Evolutionary conservation across 2,113 vertebrate species (phyloP).

Genomic region (Rhea americana): DNA sequence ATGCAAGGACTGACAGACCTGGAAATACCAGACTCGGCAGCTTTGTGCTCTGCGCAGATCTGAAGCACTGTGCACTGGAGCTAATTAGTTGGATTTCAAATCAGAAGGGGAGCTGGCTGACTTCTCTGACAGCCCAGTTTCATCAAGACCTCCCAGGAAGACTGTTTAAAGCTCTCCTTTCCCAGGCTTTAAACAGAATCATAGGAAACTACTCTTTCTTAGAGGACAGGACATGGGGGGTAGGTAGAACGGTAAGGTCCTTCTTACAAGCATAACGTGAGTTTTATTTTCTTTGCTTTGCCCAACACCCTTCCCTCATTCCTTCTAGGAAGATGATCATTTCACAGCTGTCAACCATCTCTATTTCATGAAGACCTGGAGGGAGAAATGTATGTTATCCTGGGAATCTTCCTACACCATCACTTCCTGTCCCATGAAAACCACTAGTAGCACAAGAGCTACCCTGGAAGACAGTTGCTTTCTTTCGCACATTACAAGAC

Average conservation of each 20-base stretch:
- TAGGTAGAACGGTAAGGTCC: background rate
- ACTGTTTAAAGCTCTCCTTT: background rate
- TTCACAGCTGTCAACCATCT: background rate
- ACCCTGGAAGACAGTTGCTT: background rate
- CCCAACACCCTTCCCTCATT: background rate
- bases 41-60: background rate
- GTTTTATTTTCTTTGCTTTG: background rate
- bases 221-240: accelerated
- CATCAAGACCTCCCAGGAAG: conserved; percentile 49
- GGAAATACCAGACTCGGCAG: conserved; percentile 49
- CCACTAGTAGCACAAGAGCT: background rate
- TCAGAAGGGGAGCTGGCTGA: background rate
- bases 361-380: background rate
- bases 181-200: background rate
- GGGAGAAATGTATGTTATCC: background rate
- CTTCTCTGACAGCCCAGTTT: conserved; percentile 37
- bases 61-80: background rate
- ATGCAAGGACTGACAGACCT: background rate
- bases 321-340: background rate
- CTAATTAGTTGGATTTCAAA: conserved; percentile 62
- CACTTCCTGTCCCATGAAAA: background rate
- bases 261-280: background rate
- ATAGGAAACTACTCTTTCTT: background rate
- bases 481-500: background rate
- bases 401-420: background rate